Conservation (phyloP, 2,797 vertebrate genomes). For the Eidolon dupreanum region DNA sequence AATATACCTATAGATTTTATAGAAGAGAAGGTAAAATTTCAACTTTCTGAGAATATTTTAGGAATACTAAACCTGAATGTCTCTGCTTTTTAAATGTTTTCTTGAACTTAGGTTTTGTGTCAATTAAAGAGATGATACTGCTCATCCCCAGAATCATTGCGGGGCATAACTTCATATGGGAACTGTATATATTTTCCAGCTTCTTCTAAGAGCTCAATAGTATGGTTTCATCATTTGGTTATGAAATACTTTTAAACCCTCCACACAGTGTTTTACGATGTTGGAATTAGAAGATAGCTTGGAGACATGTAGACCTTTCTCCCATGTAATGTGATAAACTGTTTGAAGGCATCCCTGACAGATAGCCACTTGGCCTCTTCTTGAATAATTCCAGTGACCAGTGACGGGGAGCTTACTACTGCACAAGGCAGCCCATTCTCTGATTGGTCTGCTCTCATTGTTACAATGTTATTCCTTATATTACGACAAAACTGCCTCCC, state of each 20-base stretch:
- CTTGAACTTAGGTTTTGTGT: slow-evolving; percentile 46
- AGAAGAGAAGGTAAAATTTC: neutral
- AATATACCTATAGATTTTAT: neutral
- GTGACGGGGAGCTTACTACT: slow-evolving; percentile 79
- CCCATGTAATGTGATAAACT: slow-evolving; percentile 49
- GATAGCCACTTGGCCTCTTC: slow-evolving; percentile 65
- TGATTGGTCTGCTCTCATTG: slow-evolving; percentile 79
- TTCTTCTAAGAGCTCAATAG: slow-evolving; percentile 21
- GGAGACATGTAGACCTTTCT: slow-evolving; percentile 34
- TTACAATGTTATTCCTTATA: slow-evolving; percentile 82
- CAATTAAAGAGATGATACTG: neutral
- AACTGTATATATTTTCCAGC: neutral
- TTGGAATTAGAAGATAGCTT: slow-evolving; percentile 48
- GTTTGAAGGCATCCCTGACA: slow-evolving; percentile 54
- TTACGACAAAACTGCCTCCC: slow-evolving; percentile 81
- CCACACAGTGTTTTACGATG: slow-evolving; percentile 53
- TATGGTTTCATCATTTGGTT: slow-evolving; percentile 9
- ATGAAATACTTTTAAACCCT: slow-evolving; percentile 44
- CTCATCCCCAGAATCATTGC: neutral
- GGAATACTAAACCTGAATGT: neutral
- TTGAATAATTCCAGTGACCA: slow-evolving; percentile 75
- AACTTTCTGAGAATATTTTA: slow-evolving; percentile 14
- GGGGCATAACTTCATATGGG: neutral
- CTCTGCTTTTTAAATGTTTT: slow-evolving; percentile 36
- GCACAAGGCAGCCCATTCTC: slow-evolving; percentile 79